A percentile compares a stretch with the other conserved stretches of the same genome.
phyloP scores from a whole-genome alignment of 2,113 vertebrate species.

The Polypterus bichir region DNA sequence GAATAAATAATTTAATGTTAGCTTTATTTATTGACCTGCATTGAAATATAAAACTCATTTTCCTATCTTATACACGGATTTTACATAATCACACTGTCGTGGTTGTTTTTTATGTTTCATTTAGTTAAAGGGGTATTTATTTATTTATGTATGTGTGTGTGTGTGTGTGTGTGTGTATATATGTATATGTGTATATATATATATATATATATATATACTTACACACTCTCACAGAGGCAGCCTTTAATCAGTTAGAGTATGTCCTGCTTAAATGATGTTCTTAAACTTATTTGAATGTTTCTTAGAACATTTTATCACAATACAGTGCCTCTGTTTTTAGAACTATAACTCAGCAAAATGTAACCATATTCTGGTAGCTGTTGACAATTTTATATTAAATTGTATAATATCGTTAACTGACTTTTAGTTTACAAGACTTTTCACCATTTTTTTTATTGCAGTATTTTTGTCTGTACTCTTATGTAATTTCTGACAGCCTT shows the following conservation, averaged over 20 bases:
- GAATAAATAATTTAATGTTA: too few relatives aligned
- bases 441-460: constrained; percentile 58
- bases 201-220: too few relatives aligned
- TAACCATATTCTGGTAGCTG: constrained; percentile 74
- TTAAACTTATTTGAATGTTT: constrained; percentile 79
- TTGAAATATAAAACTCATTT: too few relatives aligned
- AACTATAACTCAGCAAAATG: constrained; percentile 72
- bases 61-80: constrained; percentile 11
- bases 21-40: too few relatives aligned
- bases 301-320: constrained; percentile 64
- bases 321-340: constrained; percentile 83
- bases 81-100: constrained; percentile 22
- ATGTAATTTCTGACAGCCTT: constrained; percentile 70
- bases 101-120: constrained; percentile 10
- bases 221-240: constrained; percentile 1
- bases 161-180: constrained; percentile 11
- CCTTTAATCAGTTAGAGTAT: constrained; percentile 12
- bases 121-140: constrained; percentile 4
- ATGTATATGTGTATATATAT: too few relatives aligned
- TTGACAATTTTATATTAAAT: constrained; percentile 76
- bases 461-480: constrained; percentile 71
- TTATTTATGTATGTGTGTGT: constrained; percentile 25
- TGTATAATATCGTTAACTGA: constrained; percentile 71
- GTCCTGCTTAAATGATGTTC: constrained; percentile 23
- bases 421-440: constrained; percentile 63